phyloP scores from a whole-genome alignment of 2,797 vertebrate species.

The Acanthornis magna region DNA sequence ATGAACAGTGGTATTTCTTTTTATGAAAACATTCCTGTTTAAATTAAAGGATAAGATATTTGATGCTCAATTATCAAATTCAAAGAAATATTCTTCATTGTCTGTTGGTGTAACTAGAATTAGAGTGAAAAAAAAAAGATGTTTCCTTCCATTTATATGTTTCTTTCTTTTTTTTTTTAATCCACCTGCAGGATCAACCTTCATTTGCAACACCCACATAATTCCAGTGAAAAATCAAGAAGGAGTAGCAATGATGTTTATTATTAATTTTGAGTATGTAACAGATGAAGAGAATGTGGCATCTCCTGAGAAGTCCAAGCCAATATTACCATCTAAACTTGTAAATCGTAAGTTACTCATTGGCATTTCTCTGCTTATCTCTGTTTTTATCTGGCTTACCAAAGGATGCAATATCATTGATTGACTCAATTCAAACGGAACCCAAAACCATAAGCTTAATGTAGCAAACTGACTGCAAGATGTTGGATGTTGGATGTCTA shows the following conservation, averaged over 20 bases:
- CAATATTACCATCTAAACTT: conserved; percentile 86
- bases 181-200: conserved; percentile 85
- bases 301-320: conserved; percentile 88
- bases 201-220: conserved; percentile 94
- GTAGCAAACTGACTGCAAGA: not conserved
- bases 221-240: conserved; percentile 99
- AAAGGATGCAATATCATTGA: not conserved
- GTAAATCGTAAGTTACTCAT: conserved; percentile 84
- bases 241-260: conserved; percentile 99
- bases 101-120: not conserved
- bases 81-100: not conserved
- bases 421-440: not conserved
- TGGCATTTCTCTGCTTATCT: not conserved
- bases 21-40: not conserved
- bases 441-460: not conserved
- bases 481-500: no score
- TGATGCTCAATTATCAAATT: not conserved
- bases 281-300: conserved; percentile 83
- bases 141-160: not conserved
- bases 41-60: not conserved
- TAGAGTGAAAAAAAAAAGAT: not conserved
- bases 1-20: not conserved
- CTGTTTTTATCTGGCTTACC: not conserved
- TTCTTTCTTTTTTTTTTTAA: not conserved
- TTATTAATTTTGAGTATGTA: conserved; percentile 94